Conservation (phyloP, 2,113 vertebrate genomes). For the Nothoprocta perdicaria region DNA sequence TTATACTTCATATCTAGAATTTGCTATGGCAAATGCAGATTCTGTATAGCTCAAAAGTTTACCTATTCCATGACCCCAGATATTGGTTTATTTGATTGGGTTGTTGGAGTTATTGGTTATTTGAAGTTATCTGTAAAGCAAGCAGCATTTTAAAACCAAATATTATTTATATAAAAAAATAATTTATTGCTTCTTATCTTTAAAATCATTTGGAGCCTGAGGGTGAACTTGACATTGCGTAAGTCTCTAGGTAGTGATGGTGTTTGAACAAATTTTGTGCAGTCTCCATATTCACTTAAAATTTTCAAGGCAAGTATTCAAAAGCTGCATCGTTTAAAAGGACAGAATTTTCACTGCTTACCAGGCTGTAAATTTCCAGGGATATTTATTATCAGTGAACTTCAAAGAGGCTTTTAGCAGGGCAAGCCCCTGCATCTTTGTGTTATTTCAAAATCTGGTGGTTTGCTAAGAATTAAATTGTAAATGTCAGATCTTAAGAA, state of each 20-base stretch:
- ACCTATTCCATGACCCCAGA: constrained; percentile 16
- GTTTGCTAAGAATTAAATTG: constrained; percentile 53
- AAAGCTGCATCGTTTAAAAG: constrained; percentile 26
- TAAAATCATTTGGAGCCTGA: constrained; percentile 22
- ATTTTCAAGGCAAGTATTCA: constrained; percentile 20
- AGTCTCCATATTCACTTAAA: constrained; percentile 34
- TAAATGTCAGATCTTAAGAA: constrained; percentile 19
- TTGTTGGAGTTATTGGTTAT: constrained; percentile 35
- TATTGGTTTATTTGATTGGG: constrained; percentile 57
- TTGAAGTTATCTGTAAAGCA: constrained; percentile 42
- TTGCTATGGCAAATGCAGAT: constrained; percentile 41
- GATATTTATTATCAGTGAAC: constrained; percentile 8
- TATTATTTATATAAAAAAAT: constrained; percentile 30
- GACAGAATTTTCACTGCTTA: constrained; percentile 9
- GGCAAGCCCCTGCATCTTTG: neutral
- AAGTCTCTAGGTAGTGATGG: neutral
- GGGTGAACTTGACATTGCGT: neutral
- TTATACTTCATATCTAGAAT: constrained; percentile 39
- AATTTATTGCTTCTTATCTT: neutral
- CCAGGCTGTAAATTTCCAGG: neutral
- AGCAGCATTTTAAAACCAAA: constrained; percentile 28
- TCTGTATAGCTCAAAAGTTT: constrained; percentile 34
- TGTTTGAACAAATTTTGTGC: constrained; percentile 32
- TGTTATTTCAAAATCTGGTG: neutral
- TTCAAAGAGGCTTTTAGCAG: constrained; percentile 9